Percentiles rank a stretch among this genome's conserved stretches.
phyloP scores from a whole-genome alignment of 2,113 vertebrate genomes.

The Drymodes brunneopygia region DNA sequence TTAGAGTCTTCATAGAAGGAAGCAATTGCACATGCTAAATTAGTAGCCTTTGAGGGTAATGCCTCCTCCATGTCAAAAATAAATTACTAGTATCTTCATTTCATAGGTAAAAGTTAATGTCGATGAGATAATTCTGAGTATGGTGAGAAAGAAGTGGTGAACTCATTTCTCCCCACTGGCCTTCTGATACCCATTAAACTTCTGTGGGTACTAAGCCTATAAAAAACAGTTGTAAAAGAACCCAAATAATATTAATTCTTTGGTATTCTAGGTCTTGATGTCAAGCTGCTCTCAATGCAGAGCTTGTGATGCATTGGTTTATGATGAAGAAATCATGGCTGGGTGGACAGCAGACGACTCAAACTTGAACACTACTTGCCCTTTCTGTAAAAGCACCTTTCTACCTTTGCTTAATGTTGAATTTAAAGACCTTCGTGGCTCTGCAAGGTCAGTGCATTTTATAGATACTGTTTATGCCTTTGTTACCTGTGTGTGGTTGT shows the following conservation, averaged over 20 bases:
- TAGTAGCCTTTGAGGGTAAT: background rate
- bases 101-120: background rate
- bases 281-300: conserved; percentile 96
- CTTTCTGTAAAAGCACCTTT: conserved; percentile 91
- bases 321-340: conserved; percentile 98
- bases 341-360: conserved; percentile 97
- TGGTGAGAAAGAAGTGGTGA: background rate
- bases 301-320: conserved; percentile 88
- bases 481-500: background rate
- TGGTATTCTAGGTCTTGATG: conserved; percentile 86
- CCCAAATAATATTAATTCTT: background rate
- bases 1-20: background rate
- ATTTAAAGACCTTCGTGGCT: conserved; percentile 90
- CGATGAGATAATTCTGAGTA: background rate
- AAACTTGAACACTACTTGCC: conserved; percentile 94
- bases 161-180: background rate
- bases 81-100: background rate
- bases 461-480: background rate
- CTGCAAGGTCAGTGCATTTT: conserved; percentile 77
- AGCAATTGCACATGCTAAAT: background rate
- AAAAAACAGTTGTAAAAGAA: background rate
- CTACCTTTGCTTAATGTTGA: conserved; percentile 92
- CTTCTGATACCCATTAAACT: background rate
- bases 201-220: background rate
- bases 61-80: background rate